Conservation (phyloP, 2,888 invertebrate genomes). For the Hydrotaea diabolus region DNA sequence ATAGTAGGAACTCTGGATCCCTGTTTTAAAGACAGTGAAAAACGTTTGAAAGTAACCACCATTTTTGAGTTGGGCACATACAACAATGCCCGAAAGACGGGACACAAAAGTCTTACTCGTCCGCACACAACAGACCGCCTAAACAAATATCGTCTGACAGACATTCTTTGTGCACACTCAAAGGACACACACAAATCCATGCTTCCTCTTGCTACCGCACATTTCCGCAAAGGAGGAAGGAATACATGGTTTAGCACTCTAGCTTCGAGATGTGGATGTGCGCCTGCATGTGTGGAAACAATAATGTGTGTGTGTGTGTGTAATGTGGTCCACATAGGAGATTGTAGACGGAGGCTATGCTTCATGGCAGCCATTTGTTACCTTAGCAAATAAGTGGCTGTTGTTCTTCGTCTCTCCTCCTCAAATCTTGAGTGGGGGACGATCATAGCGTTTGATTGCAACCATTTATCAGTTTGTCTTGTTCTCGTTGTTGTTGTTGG, state of each 20-base stretch:
- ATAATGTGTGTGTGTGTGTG: background rate
- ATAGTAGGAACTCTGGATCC: too few species aligned
- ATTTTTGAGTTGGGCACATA: slow-evolving; percentile 4
- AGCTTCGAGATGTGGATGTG: background rate
- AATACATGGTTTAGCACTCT: background rate
- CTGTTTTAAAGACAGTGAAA: too few species aligned
- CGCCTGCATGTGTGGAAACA: background rate
- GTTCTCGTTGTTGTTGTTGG: background rate
- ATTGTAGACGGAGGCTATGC: background rate
- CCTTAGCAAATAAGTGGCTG: slow-evolving; percentile 33
- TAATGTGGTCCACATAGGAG: background rate
- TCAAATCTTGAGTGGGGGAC: slow-evolving; percentile 45
- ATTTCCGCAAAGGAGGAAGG: slow-evolving; percentile 45
- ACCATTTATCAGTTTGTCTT: slow-evolving; percentile 52
- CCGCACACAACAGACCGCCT: slow-evolving; percentile 33
- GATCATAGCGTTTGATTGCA: slow-evolving; percentile 58
- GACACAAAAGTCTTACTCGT: background rate
- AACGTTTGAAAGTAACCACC: background rate
- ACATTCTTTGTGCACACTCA: slow-evolving; percentile 10
- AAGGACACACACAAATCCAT: background rate
- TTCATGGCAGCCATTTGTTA: slow-evolving; percentile 51
- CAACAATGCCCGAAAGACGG: background rate
- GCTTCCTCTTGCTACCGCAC: slow-evolving; percentile 26
- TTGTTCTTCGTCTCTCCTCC: background rate
- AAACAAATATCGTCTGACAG: slow-evolving; percentile 7